Percentiles rank a stretch among this genome's conserved stretches.
Evolutionary conservation across 2,797 vertebrate species (phyloP).

Genomic region (Monodelphis domestica): DNA sequence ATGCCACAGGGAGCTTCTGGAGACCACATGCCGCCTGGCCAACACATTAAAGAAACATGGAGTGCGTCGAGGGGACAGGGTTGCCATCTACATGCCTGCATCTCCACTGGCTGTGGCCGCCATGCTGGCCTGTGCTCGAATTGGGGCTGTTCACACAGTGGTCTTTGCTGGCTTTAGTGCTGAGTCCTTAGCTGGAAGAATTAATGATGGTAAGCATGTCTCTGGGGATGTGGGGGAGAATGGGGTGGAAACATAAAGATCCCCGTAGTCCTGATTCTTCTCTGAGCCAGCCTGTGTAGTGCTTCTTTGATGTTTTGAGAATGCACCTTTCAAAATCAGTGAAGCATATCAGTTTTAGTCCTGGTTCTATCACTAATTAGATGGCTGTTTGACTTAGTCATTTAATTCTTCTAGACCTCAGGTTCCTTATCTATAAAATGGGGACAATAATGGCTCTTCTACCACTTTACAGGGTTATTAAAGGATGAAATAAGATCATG

Average conservation of each 20-base stretch:
- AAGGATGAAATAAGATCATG: neutral
- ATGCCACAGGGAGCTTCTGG: conserved; percentile 91
- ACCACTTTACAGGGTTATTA: neutral
- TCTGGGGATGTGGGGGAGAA: too few species aligned
- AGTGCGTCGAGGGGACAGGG: conserved; percentile 91
- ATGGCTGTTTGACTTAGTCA: neutral
- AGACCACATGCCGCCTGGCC: conserved; percentile 94
- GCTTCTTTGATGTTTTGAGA: neutral
- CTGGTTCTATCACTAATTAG: neutral
- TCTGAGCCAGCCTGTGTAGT: neutral
- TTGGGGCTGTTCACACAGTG: conserved; percentile 93
- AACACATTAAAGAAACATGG: conserved; percentile 92
- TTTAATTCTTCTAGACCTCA: neutral
- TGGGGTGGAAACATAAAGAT: neutral
- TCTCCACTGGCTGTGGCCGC: conserved; percentile 93
- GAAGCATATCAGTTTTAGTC: neutral
- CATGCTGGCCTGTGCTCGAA: conserved; percentile 96
- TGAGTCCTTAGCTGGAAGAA: conserved; percentile 92
- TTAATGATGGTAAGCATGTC: conserved; percentile 92
- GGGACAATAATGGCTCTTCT: neutral
- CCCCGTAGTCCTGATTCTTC: neutral
- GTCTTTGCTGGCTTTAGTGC: conserved; percentile 97
- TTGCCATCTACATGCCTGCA: conserved; percentile 96
- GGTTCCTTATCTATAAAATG: neutral
- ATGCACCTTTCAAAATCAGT: neutral